Percentiles rank a stretch among this genome's conserved stretches.
These are phyloP conservation scores for Trachops cirrhosus DNA, from an alignment of 2,797 vertebrate species.

Conservation along the genomic window DNA sequence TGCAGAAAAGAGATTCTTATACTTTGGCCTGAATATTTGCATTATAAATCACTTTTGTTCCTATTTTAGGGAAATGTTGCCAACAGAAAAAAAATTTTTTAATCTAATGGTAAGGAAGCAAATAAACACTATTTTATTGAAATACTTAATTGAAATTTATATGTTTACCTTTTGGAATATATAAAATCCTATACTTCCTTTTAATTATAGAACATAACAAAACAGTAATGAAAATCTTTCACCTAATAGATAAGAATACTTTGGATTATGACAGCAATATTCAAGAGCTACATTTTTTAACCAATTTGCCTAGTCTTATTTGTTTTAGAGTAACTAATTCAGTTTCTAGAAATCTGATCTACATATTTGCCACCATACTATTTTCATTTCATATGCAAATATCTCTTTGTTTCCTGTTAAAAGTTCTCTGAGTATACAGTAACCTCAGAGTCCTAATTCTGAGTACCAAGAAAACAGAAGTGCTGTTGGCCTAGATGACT, in stretches of 20 bases:
- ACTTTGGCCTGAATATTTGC: neutral
- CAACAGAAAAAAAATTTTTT: neutral
- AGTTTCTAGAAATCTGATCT: constrained; percentile 42
- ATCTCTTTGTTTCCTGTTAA: constrained; percentile 49
- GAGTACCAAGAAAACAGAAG: neutral
- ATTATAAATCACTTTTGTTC: neutral
- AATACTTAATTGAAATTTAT: constrained; percentile 8
- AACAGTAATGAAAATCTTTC: neutral
- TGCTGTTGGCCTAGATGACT: neutral
- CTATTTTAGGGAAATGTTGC: neutral
- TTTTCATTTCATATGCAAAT: constrained; percentile 51
- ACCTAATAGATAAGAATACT: neutral
- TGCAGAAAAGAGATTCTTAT: neutral
- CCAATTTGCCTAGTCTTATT: constrained; percentile 14
- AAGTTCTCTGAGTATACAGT: neutral
- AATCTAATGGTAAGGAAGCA: constrained; percentile 9
- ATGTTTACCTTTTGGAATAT: neutral
- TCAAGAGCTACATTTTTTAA: neutral
- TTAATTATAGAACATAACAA: constrained; percentile 29
- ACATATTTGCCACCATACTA: constrained; percentile 25
- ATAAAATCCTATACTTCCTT: neutral
- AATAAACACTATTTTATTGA: constrained; percentile 4
- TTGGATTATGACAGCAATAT: neutral
- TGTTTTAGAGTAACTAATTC: constrained; percentile 7
- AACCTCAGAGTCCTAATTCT: constrained; percentile 33